A percentile compares a stretch with the other conserved stretches of the same genome.
phyloP scores from a whole-genome alignment of 2,888 invertebrate genomes.

The Crossocerus cetratus region DNA sequence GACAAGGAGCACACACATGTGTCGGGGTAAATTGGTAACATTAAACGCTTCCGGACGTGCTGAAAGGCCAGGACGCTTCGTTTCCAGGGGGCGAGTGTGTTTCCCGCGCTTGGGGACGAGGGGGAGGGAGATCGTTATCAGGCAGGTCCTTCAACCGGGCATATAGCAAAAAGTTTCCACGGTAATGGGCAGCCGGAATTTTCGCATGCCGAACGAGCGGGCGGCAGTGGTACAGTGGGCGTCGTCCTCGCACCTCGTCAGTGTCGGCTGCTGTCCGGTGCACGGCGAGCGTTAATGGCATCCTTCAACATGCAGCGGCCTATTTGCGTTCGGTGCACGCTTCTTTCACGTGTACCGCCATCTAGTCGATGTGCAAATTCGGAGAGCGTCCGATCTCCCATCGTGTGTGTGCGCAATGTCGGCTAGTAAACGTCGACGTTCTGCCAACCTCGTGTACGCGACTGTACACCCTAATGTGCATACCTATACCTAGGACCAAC shows the following conservation, averaged over 20 bases:
- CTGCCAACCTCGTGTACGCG: conserved; percentile 12
- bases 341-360: conserved; percentile 10
- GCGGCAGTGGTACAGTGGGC: conserved; percentile 2
- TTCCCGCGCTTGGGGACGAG: no score
- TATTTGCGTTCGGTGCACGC: conserved; percentile 14
- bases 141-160: not conserved
- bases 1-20: no score
- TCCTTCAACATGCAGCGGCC: conserved; percentile 10
- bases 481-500: no score
- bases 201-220: not conserved
- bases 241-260: conserved; percentile 20
- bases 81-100: no score
- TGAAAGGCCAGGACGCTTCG: no score
- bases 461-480: no score
- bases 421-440: conserved; percentile 41
- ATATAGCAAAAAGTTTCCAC: conserved; percentile 27
- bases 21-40: no score
- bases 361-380: conserved; percentile 13
- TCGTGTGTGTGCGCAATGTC: conserved; percentile 40
- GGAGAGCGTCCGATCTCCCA: conserved; percentile 16
- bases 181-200: not conserved
- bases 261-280: conserved; percentile 16
- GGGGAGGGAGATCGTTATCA: conserved; percentile 27
- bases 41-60: no score
- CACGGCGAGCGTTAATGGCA: conserved; percentile 32